phyloP scores from a whole-genome alignment of 30 jellyfish, hydroid and myxozoan species.

The Hydractinia echinata region DNA sequence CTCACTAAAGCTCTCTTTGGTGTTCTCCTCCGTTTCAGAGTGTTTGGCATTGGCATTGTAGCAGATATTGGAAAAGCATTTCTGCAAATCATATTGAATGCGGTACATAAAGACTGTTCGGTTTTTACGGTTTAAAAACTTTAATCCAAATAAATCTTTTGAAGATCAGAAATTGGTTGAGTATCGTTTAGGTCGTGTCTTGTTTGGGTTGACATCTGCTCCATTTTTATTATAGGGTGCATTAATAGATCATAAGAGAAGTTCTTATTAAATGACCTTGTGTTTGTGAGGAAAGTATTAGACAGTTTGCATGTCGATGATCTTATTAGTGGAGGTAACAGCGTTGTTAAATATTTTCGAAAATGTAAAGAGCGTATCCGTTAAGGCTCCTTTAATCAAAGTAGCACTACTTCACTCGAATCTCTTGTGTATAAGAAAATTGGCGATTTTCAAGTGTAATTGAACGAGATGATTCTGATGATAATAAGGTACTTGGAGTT shows the following conservation, averaged over 20 bases:
- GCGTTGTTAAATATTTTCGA: not conserved
- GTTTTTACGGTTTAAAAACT: too few species aligned
- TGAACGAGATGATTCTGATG: not conserved
- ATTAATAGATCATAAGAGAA: too few species aligned
- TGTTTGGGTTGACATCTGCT: too few species aligned
- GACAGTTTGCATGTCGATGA: not conserved
- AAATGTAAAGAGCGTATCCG: not conserved
- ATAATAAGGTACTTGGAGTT: not conserved
- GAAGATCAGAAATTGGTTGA: too few species aligned
- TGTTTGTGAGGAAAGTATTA: not conserved
- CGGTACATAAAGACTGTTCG: not conserved
- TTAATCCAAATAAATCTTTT: too few species aligned
- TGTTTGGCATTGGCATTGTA: not conserved
- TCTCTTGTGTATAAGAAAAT: not conserved
- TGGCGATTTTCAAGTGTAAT: not conserved
- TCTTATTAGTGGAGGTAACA: constrained; percentile 4
- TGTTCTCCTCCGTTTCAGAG: not conserved
- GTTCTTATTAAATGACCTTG: too few species aligned
- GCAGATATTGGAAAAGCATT: not conserved
- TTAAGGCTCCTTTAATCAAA: not conserved
- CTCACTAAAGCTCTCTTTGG: not conserved
- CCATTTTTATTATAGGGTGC: too few species aligned
- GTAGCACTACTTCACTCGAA: too few species aligned
- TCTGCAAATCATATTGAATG: not conserved
- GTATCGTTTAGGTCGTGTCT: too few species aligned